phyloP scores from a whole-genome alignment of 2,113 vertebrate species.

The Sinocyclocheilus grahami region DNA sequence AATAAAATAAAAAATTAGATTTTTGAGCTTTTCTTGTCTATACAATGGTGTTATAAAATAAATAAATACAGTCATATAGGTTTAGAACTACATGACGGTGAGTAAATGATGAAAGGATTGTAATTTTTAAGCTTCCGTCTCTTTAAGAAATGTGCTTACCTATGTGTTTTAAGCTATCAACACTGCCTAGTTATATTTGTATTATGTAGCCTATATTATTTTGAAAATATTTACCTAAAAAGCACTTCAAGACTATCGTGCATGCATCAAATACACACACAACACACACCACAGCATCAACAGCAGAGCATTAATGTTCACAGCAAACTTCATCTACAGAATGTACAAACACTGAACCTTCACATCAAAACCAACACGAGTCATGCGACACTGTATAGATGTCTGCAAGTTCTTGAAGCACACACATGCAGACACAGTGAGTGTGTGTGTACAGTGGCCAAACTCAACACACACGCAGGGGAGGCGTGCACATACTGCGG shows the following conservation, averaged over 20 bases:
- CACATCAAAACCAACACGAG: neutral
- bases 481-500: slow-evolving; percentile 61
- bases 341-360: neutral
- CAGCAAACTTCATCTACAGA: neutral
- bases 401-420: neutral
- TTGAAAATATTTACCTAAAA: neutral
- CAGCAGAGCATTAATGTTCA: neutral
- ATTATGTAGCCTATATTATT: neutral
- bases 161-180: neutral
- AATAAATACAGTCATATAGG: neutral
- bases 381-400: slow-evolving; percentile 32
- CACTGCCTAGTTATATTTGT: neutral
- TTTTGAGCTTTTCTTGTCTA: too few species aligned
- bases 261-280: slow-evolving; percentile 22
- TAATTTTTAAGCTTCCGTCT: neutral
- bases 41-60: neutral
- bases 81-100: too few species aligned
- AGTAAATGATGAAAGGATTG: too few species aligned
- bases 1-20: too few species aligned
- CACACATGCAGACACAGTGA: slow-evolving; percentile 15
- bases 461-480: slow-evolving; percentile 37
- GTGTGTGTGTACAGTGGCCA: neutral
- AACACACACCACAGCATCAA: slow-evolving; percentile 17
- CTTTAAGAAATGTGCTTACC: neutral
- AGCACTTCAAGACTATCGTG: neutral